Conservation (phyloP, 2,113 vertebrate species). For the Pogonocichla stellata region DNA sequence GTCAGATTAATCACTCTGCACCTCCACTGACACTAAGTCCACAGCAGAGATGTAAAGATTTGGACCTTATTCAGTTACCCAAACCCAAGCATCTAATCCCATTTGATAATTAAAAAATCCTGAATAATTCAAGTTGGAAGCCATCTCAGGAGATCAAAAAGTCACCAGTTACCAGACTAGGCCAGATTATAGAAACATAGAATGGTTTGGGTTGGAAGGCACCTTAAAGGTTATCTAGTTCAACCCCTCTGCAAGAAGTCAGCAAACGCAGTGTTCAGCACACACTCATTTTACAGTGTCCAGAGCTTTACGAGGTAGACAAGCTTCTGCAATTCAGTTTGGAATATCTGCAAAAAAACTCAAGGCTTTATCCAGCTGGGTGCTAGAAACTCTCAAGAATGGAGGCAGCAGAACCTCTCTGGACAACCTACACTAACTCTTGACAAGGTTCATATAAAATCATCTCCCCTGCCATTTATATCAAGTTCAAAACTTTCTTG, state of each 20-base stretch:
- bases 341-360: background rate
- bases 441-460: background rate
- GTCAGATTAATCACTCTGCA: background rate
- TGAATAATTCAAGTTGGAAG: background rate
- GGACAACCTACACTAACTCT: background rate
- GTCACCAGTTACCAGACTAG: background rate
- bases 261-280: background rate
- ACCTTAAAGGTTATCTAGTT: background rate
- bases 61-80: background rate
- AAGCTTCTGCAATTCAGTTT: background rate
- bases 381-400: background rate
- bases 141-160: background rate
- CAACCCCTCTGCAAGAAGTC: background rate
- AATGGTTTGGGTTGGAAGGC: background rate
- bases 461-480: rapidly evolving
- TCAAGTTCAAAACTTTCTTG: background rate
- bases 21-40: background rate
- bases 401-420: background rate
- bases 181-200: background rate
- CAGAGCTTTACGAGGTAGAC: background rate
- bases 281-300: background rate
- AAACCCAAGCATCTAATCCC: background rate
- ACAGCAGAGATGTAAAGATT: background rate
- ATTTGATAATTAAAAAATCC: background rate
- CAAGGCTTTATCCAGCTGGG: background rate